phyloP scores from a whole-genome alignment of 2,888 invertebrate genomes.

The Blastobasis lacticolella region DNA sequence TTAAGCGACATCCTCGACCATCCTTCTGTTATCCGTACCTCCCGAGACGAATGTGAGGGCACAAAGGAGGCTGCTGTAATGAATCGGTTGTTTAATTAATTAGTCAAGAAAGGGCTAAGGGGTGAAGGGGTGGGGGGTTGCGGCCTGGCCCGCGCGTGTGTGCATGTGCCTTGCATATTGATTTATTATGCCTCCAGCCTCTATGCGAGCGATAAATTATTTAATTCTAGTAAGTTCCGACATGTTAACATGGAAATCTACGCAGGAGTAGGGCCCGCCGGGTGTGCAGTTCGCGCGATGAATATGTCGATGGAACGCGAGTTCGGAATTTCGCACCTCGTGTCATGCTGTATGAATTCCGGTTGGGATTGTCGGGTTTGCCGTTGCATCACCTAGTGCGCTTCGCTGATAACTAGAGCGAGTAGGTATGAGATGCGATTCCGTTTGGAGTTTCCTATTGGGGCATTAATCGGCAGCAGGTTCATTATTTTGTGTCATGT shows the following conservation, averaged over 20 bases:
- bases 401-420: too few species aligned
- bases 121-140: slow-evolving; percentile 17
- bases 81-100: slow-evolving; percentile 86
- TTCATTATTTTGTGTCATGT: too few species aligned
- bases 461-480: too few species aligned
- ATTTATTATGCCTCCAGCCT: slow-evolving; percentile 65
- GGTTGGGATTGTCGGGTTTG: too few species aligned
- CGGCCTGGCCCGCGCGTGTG: slow-evolving; percentile 39
- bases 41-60: slow-evolving; percentile 68
- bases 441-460: too few species aligned
- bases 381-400: too few species aligned
- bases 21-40: slow-evolving; percentile 41
- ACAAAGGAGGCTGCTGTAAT: slow-evolving; percentile 76
- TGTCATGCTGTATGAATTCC: too few species aligned
- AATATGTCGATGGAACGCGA: slow-evolving; percentile 3
- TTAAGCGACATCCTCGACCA: slow-evolving; percentile 1
- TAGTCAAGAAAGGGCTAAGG: slow-evolving; percentile 72
- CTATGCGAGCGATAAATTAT: slow-evolving; percentile 64
- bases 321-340: not conserved
- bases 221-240: slow-evolving; percentile 66
- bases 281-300: not conserved
- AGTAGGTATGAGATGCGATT: too few species aligned
- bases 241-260: slow-evolving; percentile 39
- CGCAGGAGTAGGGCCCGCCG: slow-evolving; percentile 8
- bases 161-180: slow-evolving; percentile 71